phyloP scores from a whole-genome alignment of 2,888 invertebrate species.

The Yponomeuta sedellus region DNA sequence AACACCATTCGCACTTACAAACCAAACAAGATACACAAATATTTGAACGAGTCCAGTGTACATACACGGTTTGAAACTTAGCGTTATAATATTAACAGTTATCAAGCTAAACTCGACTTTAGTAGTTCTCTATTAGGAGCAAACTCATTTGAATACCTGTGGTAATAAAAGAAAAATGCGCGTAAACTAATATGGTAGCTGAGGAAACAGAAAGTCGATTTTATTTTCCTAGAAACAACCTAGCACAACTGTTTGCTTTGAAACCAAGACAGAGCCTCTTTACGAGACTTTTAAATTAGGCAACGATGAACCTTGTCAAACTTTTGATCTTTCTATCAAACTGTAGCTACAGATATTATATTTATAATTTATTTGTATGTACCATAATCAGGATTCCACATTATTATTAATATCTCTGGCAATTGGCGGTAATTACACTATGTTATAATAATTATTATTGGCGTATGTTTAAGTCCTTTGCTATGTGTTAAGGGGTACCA shows the following conservation, averaged over 20 bases:
- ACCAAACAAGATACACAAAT: constrained; percentile 70
- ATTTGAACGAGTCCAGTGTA: constrained; percentile 50
- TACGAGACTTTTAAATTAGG: background rate
- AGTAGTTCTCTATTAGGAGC: constrained; percentile 30
- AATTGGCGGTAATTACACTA: no score
- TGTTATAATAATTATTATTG: no score
- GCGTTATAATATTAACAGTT: constrained; percentile 35
- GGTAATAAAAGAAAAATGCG: constrained; percentile 38
- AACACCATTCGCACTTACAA: constrained; percentile 75
- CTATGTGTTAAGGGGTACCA: no score
- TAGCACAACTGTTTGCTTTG: constrained; percentile 20
- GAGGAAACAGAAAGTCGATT: constrained; percentile 54
- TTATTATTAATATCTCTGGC: no score
- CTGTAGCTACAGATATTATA: no score
- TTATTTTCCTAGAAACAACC: constrained; percentile 58
- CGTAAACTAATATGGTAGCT: constrained; percentile 64
- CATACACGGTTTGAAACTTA: constrained; percentile 39
- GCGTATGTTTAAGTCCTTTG: no score
- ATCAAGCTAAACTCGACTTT: constrained; percentile 46
- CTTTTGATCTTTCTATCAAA: background rate
- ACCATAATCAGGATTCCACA: no score
- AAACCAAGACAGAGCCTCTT: constrained; percentile 16
- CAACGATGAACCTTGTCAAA: background rate
- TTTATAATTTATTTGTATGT: no score
- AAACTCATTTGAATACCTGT: background rate